Evolutionary conservation across 2,113 vertebrate genomes (phyloP).

Genomic region (Tretioscincus oriximinensis): DNA sequence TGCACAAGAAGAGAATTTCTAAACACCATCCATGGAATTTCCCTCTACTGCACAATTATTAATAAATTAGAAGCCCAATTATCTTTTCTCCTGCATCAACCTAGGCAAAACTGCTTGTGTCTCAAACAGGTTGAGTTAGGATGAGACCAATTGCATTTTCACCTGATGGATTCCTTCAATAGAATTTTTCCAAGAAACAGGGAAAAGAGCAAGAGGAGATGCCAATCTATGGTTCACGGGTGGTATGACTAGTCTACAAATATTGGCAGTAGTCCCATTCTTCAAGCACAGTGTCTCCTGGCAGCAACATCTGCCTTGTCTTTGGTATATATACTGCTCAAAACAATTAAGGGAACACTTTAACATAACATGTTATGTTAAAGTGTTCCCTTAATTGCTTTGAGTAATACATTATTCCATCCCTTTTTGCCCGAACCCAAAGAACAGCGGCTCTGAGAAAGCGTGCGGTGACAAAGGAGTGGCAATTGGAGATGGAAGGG

Average conservation of each 20-base stretch:
- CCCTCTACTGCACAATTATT: no score
- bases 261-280: not conserved
- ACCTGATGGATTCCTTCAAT: not conserved
- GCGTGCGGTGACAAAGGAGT: constrained; percentile 71
- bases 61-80: no score
- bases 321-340: no score
- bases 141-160: not conserved
- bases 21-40: no score
- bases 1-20: no score
- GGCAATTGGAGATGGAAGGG: constrained; percentile 65
- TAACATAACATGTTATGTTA: no score
- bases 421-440: constrained; percentile 47
- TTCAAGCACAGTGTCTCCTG: not conserved
- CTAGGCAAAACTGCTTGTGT: no score
- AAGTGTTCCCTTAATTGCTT: no score
- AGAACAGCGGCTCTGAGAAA: constrained; percentile 59
- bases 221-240: not conserved
- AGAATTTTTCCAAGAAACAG: not conserved
- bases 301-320: not conserved
- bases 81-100: no score
- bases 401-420: no score
- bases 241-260: not conserved
- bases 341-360: no score
- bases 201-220: not conserved
- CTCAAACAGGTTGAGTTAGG: not conserved